Conservation (phyloP, 2,888 invertebrate species). For the Noctua fimbriata region DNA sequence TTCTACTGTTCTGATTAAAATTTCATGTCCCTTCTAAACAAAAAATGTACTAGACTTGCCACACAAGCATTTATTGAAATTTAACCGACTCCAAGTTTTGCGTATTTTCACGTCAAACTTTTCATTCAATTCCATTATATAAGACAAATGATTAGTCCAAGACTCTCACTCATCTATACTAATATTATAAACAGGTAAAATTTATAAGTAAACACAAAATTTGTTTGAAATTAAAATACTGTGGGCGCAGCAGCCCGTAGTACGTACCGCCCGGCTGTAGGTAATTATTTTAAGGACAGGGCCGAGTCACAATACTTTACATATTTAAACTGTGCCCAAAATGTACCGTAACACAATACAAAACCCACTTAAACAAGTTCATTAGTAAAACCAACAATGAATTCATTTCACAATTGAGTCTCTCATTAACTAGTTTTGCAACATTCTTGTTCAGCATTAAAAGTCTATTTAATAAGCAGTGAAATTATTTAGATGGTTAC, state of each 20-base stretch:
- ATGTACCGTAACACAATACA: constrained; percentile 11
- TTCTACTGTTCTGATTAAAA: too few species aligned
- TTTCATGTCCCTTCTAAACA: neutral
- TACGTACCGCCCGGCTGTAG: too few species aligned
- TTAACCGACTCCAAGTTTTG: neutral
- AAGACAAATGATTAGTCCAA: neutral
- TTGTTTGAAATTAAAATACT: too few species aligned
- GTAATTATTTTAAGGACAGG: too few species aligned
- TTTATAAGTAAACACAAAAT: too few species aligned
- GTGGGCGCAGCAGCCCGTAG: too few species aligned
- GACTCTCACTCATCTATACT: too few species aligned
- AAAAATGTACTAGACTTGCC: neutral
- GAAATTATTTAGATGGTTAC: constrained; percentile 28
- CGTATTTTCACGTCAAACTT: neutral
- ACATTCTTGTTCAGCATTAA: constrained; percentile 54
- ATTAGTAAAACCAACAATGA: constrained; percentile 28
- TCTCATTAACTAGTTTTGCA: constrained; percentile 43
- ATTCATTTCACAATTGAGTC: constrained; percentile 28
- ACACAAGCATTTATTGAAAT: neutral
- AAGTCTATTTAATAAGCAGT: constrained; percentile 30
- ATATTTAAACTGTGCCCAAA: neutral
- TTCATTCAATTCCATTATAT: neutral
- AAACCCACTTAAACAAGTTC: constrained; percentile 14
- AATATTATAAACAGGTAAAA: too few species aligned
- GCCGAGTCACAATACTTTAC: too few species aligned